phyloP scores from a whole-genome alignment of 2,888 invertebrate species.

The Catocala sponsa region DNA sequence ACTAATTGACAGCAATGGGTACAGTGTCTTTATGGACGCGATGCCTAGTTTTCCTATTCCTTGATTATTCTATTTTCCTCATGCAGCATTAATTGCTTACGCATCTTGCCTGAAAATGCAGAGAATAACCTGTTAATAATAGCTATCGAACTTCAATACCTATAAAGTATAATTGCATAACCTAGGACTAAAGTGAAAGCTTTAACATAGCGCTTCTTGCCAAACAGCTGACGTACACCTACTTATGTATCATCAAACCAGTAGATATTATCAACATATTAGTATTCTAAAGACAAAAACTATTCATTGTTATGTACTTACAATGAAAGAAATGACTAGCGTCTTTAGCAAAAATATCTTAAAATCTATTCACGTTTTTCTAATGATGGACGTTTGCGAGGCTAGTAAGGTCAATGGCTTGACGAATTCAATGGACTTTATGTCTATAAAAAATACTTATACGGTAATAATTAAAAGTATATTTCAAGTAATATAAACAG shows the following conservation, averaged over 20 bases:
- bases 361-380: slow-evolving; percentile 34
- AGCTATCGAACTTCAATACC: background rate
- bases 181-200: slow-evolving; percentile 40
- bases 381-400: background rate
- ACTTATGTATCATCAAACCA: slow-evolving; percentile 24
- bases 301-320: slow-evolving; percentile 2
- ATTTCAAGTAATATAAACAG: too few relatives aligned
- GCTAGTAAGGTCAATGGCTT: slow-evolving; percentile 7
- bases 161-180: slow-evolving; percentile 23
- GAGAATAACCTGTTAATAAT: too few relatives aligned
- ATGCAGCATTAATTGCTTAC: too few relatives aligned
- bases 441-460: too few relatives aligned
- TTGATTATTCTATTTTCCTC: too few relatives aligned
- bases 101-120: too few relatives aligned
- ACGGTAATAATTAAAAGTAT: too few relatives aligned
- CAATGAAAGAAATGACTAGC: background rate
- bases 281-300: slow-evolving; percentile 26
- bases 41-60: too few relatives aligned
- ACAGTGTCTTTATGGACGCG: too few relatives aligned
- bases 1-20: too few relatives aligned
- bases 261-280: slow-evolving; percentile 27
- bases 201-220: slow-evolving; percentile 25
- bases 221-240: slow-evolving; percentile 2
- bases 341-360: background rate
- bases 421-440: too few relatives aligned